Evolutionary conservation across 1,140 invertebrate species (phyloP).

Genomic region (Physella acuta): DNA sequence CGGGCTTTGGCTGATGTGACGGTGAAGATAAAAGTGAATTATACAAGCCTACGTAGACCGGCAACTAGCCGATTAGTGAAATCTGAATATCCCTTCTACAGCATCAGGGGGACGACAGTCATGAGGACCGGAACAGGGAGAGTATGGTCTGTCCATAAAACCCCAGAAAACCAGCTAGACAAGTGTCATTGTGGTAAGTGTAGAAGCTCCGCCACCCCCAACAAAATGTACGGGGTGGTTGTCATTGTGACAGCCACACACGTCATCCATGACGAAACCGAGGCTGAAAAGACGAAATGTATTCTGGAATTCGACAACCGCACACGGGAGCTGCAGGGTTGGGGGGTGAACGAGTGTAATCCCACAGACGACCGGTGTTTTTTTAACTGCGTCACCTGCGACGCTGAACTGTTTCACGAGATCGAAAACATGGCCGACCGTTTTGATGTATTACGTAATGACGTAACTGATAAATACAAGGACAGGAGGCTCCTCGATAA

Average conservation of each 20-base stretch:
- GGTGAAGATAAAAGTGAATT: background rate
- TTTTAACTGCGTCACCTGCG: background rate
- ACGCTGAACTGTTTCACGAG: background rate
- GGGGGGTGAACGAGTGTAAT: background rate
- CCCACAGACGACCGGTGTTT: background rate
- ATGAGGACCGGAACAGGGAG: background rate
- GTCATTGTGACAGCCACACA: too few species aligned
- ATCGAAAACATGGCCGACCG: background rate
- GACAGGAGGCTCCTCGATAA: background rate
- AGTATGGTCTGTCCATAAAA: background rate
- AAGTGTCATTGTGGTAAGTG: background rate
- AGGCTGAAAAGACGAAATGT: too few species aligned
- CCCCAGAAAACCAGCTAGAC: background rate
- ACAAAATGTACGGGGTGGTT: background rate
- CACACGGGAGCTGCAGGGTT: background rate
- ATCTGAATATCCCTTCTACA: slow-evolving; percentile 1
- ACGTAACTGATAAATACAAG: background rate
- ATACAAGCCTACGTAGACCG: background rate
- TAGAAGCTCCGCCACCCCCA: background rate
- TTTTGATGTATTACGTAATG: background rate
- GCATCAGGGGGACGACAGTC: background rate
- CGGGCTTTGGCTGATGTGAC: background rate
- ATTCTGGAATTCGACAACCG: too few species aligned
- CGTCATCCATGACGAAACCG: too few species aligned
- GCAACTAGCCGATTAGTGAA: too few species aligned